phyloP scores from a whole-genome alignment of 2,888 invertebrate species.

The Eilema caniola region DNA sequence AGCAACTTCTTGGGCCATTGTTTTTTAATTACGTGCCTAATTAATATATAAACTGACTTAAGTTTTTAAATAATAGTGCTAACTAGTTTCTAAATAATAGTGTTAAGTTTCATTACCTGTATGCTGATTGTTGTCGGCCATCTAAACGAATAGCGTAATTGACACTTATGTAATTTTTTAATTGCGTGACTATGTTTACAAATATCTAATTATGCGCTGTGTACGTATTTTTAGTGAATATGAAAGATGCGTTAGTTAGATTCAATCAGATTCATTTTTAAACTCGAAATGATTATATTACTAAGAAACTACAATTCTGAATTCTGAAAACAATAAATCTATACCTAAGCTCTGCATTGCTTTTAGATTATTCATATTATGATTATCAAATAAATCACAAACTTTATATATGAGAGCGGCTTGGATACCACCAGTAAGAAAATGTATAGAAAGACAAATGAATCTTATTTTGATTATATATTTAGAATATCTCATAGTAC shows the following conservation, averaged over 20 bases:
- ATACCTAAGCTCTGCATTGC: not conserved
- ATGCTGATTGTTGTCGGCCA: not conserved
- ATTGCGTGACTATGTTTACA: not conserved
- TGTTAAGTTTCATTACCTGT: not conserved
- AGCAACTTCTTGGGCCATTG: not conserved
- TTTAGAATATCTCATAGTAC: too few species aligned
- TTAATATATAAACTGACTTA: not conserved
- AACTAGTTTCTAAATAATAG: not conserved
- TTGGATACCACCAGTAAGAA: not conserved
- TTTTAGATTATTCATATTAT: not conserved
- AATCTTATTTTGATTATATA: too few species aligned
- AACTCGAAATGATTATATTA: too few species aligned
- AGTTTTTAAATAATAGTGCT: not conserved
- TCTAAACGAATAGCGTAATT: not conserved
- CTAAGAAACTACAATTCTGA: too few species aligned
- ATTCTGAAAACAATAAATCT: too few species aligned
- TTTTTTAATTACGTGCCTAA: not conserved
- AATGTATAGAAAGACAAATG: not conserved
- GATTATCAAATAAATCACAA: not conserved
- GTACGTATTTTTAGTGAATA: too few species aligned
- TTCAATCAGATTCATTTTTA: too few species aligned
- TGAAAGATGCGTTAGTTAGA: too few species aligned
- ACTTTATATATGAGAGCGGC: not conserved
- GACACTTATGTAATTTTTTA: not conserved
- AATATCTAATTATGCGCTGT: not conserved